Percentiles rank a stretch among this genome's conserved stretches.
These are phyloP conservation scores for Acrobeloides nanus DNA, from an alignment of 2,888 invertebrate species.

Conservation along the genomic window DNA sequence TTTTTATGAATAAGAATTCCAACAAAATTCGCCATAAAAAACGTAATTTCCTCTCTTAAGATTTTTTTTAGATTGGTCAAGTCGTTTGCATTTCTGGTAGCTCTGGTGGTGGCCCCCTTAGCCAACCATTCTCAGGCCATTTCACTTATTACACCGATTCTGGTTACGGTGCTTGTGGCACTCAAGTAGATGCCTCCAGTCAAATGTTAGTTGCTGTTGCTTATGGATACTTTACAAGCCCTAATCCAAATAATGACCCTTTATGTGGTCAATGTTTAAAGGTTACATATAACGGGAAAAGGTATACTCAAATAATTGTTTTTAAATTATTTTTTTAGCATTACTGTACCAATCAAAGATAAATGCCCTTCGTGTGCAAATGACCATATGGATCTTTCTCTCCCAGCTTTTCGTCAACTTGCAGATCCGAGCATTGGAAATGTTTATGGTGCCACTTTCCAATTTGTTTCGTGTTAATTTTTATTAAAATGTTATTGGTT, in stretches of 20 bases:
- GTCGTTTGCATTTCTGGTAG: no score
- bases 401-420: no score
- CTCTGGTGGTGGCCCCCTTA: conserved; percentile 5
- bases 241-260: conserved; percentile 13
- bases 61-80: no score
- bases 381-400: conserved; percentile 14
- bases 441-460: no score
- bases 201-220: conserved; percentile 11
- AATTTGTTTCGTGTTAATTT: no score
- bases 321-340: conserved; percentile 3
- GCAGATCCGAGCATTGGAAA: no score
- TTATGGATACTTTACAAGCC: conserved; percentile 7
- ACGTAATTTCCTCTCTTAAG: no score
- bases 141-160: conserved; percentile 13
- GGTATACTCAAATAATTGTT: conserved; percentile 3
- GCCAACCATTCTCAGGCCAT: conserved; percentile 10
- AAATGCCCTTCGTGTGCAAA: conserved; percentile 10
- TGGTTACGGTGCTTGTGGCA: conserved; percentile 13
- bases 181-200: conserved; percentile 2
- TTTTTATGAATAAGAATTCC: no score
- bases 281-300: conserved; percentile 13
- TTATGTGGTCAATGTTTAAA: conserved; percentile 9
- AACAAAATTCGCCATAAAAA: no score
- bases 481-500: no score
- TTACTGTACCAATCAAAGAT: conserved; percentile 19